phyloP scores from a whole-genome alignment of 2,797 vertebrate genomes.

The Trichosurus vulpecula region DNA sequence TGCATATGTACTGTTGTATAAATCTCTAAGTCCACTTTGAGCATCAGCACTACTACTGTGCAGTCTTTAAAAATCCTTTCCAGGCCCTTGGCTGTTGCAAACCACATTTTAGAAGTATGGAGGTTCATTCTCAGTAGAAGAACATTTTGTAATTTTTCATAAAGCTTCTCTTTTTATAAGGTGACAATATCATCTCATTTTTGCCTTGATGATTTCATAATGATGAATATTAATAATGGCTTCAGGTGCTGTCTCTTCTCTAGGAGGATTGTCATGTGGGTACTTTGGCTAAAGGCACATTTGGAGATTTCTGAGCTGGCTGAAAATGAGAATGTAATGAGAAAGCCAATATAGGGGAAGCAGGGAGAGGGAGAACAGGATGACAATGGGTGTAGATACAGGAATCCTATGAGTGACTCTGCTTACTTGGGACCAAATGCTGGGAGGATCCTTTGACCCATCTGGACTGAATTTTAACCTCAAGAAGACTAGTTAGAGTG shows the following conservation, averaged over 20 bases:
- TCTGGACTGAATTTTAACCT: background rate
- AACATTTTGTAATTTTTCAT: conserved; percentile 52
- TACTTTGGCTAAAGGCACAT: background rate
- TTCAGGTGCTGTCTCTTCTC: conserved; percentile 56
- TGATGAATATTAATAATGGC: conserved; percentile 68
- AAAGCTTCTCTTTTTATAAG: conserved; percentile 58
- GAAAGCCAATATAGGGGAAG: background rate
- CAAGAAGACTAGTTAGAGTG: background rate
- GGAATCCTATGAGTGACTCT: background rate
- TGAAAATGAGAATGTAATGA: conserved; percentile 47
- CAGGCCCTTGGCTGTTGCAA: background rate
- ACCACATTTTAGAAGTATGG: conserved; percentile 29
- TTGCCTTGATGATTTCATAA: conserved; percentile 61
- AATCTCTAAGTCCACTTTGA: background rate
- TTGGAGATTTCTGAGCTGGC: conserved; percentile 37
- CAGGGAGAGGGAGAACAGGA: background rate
- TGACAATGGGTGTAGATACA: background rate
- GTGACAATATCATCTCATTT: conserved; percentile 66
- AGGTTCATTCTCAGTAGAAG: background rate
- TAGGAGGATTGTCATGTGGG: conserved; percentile 36
- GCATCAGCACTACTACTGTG: background rate
- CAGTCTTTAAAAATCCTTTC: background rate
- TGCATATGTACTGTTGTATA: background rate
- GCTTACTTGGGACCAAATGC: background rate
- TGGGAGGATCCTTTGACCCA: background rate